Conservation (phyloP, 1,140 invertebrate species). For the Drosophila santomea region DNA sequence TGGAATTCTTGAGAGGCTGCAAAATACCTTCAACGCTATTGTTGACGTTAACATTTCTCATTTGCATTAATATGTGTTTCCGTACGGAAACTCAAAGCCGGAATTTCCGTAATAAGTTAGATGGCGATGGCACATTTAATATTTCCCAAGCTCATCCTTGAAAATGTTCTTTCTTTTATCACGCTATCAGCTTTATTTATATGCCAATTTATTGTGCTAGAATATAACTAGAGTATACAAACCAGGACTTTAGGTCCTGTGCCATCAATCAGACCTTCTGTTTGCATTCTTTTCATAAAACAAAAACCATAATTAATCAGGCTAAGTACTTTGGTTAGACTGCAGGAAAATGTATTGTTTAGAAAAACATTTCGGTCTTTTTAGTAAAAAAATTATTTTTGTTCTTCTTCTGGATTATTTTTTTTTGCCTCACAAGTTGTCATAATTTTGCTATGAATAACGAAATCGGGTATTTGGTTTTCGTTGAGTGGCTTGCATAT, state of each 20-base stretch:
- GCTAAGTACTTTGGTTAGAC: constrained; percentile 28
- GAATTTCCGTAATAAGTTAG: constrained; percentile 2
- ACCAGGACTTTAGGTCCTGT: neutral
- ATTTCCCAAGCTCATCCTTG: constrained; percentile 4
- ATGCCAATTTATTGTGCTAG: neutral
- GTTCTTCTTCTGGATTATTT: neutral
- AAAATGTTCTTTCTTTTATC: constrained; percentile 1
- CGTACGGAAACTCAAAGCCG: neutral
- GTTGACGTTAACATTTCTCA: constrained; percentile 19
- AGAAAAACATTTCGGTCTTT: neutral
- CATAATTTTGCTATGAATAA: constrained; percentile 5
- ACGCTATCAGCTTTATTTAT: neutral
- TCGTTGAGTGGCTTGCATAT: neutral
- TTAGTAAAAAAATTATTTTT: neutral
- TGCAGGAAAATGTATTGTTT: neutral
- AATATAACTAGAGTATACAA: neutral
- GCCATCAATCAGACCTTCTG: constrained; percentile 11
- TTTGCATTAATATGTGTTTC: constrained; percentile 23
- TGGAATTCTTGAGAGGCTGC: constrained; percentile 1
- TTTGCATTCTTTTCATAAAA: constrained; percentile 23
- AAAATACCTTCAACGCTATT: constrained; percentile 22
- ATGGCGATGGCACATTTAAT: constrained; percentile 1
- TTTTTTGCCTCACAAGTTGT: neutral
- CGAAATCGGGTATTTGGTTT: neutral
- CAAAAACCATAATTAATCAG: constrained; percentile 32